These are phyloP conservation scores for Lottia scabra DNA, from an alignment of 2,888 invertebrate genomes.

Conservation along the genomic window DNA sequence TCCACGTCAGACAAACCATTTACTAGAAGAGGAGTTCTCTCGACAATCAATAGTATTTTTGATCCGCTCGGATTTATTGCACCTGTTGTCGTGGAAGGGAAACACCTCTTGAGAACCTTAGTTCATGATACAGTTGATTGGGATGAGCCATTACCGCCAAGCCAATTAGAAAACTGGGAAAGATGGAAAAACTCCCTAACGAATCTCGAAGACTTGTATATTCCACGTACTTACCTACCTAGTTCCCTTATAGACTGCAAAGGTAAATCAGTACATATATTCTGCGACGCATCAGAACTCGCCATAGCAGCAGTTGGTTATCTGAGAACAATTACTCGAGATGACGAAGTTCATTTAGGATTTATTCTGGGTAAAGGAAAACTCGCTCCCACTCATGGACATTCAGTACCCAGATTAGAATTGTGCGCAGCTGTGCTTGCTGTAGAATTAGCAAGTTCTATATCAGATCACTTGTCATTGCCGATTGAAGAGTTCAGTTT, in stretches of 20 bases:
- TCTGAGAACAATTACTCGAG: not conserved
- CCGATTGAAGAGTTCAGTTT: not conserved
- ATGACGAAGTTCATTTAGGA: not conserved
- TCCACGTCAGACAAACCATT: not conserved
- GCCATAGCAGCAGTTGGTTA: constrained; percentile 21
- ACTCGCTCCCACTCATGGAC: constrained; percentile 26
- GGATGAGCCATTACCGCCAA: constrained; percentile 9
- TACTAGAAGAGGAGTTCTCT: not conserved
- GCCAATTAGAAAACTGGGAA: constrained; percentile 5
- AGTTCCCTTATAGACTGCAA: not conserved
- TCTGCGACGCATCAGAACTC: constrained; percentile 23
- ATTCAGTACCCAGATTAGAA: constrained; percentile 24
- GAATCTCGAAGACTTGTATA: not conserved
- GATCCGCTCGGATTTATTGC: constrained; percentile 14
- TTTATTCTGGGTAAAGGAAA: constrained; percentile 26
- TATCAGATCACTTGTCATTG: not conserved
- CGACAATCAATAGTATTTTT: constrained; percentile 9
- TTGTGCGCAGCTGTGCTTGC: constrained; percentile 26
- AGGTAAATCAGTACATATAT: not conserved
- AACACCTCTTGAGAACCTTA: not conserved
- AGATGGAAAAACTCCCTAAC: constrained; percentile 6
- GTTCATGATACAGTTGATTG: constrained; percentile 4
- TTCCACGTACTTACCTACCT: not conserved
- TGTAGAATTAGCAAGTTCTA: constrained; percentile 10
- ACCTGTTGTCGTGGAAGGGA: constrained; percentile 13